phyloP scores from a whole-genome alignment of 2,113 vertebrate genomes.

The Atractosteus spatula region DNA sequence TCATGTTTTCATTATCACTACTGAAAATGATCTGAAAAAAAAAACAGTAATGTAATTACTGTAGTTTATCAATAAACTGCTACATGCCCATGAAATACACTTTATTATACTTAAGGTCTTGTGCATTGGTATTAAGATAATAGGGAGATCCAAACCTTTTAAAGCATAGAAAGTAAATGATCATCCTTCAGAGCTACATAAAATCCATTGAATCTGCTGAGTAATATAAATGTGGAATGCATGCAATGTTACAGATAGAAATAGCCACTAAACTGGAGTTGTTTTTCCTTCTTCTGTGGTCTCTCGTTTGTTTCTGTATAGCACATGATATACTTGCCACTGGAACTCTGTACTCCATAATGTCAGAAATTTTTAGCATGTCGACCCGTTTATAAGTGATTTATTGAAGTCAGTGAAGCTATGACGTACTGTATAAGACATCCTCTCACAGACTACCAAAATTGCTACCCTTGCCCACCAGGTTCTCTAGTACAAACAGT shows the following conservation, averaged over 20 bases:
- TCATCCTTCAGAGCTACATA: conserved; percentile 17
- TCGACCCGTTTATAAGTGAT: conserved; percentile 39
- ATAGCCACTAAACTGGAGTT: conserved; percentile 9
- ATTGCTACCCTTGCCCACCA: no score
- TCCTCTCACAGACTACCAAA: background rate
- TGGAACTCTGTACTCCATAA: conserved; percentile 41
- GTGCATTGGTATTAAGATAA: conserved; percentile 12
- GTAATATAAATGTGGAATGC: background rate
- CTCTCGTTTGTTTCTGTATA: conserved; percentile 38
- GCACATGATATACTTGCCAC: conserved; percentile 39
- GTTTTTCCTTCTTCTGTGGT: conserved; percentile 25
- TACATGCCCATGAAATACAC: no score
- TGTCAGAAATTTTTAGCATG: conserved; percentile 44
- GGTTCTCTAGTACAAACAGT: no score
- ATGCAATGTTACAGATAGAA: conserved; percentile 16
- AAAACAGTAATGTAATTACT: no score
- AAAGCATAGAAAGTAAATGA: conserved; percentile 27
- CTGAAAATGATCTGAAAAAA: no score
- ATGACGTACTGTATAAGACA: conserved; percentile 26
- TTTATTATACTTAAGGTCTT: conserved; percentile 12
- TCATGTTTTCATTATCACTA: no score
- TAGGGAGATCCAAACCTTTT: conserved; percentile 22
- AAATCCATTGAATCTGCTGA: conserved; percentile 12
- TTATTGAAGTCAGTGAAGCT: conserved; percentile 29
- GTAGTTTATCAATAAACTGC: no score